These are phyloP conservation scores for Nineta flava DNA, from an alignment of 2,888 invertebrate genomes.

Conservation along the genomic window DNA sequence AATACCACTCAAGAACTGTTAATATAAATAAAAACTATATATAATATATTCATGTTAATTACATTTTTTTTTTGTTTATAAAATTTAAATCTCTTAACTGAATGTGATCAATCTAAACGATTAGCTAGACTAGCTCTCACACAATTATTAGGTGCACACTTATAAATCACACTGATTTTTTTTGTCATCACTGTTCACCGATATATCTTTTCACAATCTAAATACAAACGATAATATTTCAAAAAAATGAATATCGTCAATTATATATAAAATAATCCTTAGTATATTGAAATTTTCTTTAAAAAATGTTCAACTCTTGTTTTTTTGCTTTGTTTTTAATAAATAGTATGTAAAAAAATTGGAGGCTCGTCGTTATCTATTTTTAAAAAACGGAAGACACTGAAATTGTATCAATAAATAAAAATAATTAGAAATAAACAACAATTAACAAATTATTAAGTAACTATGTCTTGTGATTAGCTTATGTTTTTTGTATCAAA, in stretches of 20 bases:
- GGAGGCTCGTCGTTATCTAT: not conserved
- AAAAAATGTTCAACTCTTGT: not conserved
- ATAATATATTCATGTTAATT: not conserved
- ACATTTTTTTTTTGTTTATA: conserved; percentile 4
- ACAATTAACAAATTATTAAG: not conserved
- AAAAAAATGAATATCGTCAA: not conserved
- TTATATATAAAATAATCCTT: not conserved
- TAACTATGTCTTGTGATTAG: not conserved
- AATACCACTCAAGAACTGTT: conserved; percentile 5
- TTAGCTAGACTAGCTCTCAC: conserved; percentile 7
- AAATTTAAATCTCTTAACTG: conserved; percentile 6
- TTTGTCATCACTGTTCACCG: not conserved
- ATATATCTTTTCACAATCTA: conserved; percentile 2
- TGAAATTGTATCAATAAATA: not conserved
- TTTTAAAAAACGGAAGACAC: not conserved
- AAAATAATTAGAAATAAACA: not conserved
- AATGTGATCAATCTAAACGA: not conserved
- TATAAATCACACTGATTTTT: conserved; percentile 2
- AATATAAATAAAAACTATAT: conserved; percentile 8
- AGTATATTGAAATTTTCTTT: not conserved
- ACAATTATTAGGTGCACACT: not conserved
- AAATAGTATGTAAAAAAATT: not conserved
- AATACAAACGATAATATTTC: not conserved
- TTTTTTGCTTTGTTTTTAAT: not conserved
- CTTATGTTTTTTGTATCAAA: not conserved